These are phyloP conservation scores for Macrotus californicus DNA, from an alignment of 2,113 vertebrate species.

Conservation along the genomic window DNA sequence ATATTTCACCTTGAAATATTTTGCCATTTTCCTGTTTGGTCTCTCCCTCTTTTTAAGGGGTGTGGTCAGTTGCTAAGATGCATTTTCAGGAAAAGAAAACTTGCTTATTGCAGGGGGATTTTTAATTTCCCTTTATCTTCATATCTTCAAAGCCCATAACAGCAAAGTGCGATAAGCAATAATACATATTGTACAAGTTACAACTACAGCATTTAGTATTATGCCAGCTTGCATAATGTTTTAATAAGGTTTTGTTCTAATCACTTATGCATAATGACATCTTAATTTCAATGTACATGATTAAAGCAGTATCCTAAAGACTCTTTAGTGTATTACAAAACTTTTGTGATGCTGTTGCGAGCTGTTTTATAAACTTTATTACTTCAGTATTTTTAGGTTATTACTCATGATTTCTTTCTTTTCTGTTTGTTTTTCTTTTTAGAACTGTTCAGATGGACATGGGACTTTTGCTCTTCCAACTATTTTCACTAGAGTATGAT, in stretches of 20 bases:
- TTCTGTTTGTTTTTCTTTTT: neutral
- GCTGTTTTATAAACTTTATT: slow-evolving; percentile 59
- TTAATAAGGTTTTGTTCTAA: slow-evolving; percentile 70
- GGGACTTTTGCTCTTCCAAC: neutral
- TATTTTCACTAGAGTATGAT: neutral
- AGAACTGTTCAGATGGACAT: neutral
- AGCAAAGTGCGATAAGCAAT: slow-evolving; percentile 64
- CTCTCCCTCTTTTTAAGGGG: neutral
- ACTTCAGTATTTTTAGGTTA: slow-evolving; percentile 23
- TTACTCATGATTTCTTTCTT: slow-evolving; percentile 34
- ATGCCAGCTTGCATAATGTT: slow-evolving; percentile 70
- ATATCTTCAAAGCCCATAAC: slow-evolving; percentile 26
- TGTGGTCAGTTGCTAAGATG: neutral
- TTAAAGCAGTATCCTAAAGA: slow-evolving; percentile 66
- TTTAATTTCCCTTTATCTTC: slow-evolving; percentile 53
- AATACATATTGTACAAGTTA: slow-evolving; percentile 58
- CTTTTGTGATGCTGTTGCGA: slow-evolving; percentile 61
- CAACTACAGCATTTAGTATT: slow-evolving; percentile 60
- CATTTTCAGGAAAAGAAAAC: slow-evolving; percentile 15
- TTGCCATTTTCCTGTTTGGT: neutral
- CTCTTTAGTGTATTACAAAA: slow-evolving; percentile 65
- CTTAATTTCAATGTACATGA: slow-evolving; percentile 71
- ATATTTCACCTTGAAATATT: neutral
- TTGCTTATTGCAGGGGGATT: slow-evolving; percentile 14
- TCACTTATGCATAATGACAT: slow-evolving; percentile 63